These are phyloP conservation scores for Thomomys bottae DNA, from an alignment of 2,113 vertebrate species.

Conservation along the genomic window DNA sequence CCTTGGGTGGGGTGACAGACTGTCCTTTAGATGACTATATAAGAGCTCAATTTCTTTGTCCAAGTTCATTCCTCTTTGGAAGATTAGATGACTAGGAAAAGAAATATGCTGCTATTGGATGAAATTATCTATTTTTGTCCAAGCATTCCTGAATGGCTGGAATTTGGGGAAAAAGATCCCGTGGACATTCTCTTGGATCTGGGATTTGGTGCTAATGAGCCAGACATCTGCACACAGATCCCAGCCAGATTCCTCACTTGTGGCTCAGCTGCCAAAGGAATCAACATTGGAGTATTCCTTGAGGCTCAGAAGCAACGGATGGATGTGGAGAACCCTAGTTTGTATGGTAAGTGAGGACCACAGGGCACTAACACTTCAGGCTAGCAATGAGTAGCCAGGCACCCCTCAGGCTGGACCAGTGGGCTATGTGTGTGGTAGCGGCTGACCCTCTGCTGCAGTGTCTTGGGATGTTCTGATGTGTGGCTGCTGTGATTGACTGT, in stretches of 20 bases:
- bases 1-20: neutral
- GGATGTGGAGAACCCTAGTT: constrained; percentile 88
- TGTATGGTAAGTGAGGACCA: constrained; percentile 86
- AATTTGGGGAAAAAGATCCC: constrained; percentile 90
- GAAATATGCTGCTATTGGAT: constrained; percentile 6
- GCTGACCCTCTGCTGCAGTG: neutral
- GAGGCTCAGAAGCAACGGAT: constrained; percentile 91
- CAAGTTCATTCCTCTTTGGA: neutral
- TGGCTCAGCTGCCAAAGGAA: constrained; percentile 90
- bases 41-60: neutral
- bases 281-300: constrained; percentile 90
- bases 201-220: constrained; percentile 93
- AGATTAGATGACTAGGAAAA: neutral
- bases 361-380: fast-evolving
- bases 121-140: constrained; percentile 58
- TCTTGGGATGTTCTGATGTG: too few species aligned
- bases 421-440: neutral
- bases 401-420: neutral
- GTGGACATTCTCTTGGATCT: constrained; percentile 94
- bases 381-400: fast-evolving
- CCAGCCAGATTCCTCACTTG: constrained; percentile 91
- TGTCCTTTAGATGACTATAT: constrained; percentile 7
- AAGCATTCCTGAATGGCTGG: constrained; percentile 90
- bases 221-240: constrained; percentile 90
- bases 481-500: neutral